These are phyloP conservation scores for Dynastes grantii DNA, from an alignment of 2,888 invertebrate genomes.

Conservation along the genomic window DNA sequence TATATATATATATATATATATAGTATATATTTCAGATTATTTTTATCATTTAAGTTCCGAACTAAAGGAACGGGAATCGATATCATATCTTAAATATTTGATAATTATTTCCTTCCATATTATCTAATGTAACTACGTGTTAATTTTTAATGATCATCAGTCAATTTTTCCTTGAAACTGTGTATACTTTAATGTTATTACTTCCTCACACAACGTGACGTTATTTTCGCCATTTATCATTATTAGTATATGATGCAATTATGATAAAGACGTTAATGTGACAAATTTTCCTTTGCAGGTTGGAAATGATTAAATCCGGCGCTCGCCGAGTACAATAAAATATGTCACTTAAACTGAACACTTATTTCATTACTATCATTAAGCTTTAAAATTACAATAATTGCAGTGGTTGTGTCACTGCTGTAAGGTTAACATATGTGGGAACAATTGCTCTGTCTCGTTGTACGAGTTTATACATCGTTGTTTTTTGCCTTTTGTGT, in stretches of 20 bases:
- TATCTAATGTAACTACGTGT: too few species aligned
- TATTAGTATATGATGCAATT: constrained; percentile 36
- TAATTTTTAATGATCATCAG: too few species aligned
- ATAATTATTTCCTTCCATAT: too few species aligned
- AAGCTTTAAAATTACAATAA: constrained; percentile 46
- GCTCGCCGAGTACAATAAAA: constrained; percentile 40
- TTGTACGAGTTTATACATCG: constrained; percentile 25
- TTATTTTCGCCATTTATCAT: constrained; percentile 40
- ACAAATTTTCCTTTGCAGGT: constrained; percentile 45
- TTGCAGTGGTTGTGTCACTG: constrained; percentile 45
- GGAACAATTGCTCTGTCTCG: constrained; percentile 29
- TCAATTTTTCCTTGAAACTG: neutral
- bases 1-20: too few species aligned
- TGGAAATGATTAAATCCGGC: constrained; percentile 39
- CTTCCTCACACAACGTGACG: constrained; percentile 4
- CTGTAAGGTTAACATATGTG: constrained; percentile 44
- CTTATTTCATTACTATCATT: constrained; percentile 45
- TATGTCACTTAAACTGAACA: constrained; percentile 40
- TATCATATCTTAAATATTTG: too few species aligned
- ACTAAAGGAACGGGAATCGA: too few species aligned
- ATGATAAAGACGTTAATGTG: constrained; percentile 29
- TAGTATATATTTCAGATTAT: too few species aligned
- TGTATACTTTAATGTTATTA: neutral
- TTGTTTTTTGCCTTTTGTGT: constrained; percentile 21
- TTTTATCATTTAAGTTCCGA: too few species aligned